Evolutionary conservation across 2,888 invertebrate species (phyloP), one percentile per base, ranked within the genome.

Genomic region (Synanthedon vespiformis): DNA sequence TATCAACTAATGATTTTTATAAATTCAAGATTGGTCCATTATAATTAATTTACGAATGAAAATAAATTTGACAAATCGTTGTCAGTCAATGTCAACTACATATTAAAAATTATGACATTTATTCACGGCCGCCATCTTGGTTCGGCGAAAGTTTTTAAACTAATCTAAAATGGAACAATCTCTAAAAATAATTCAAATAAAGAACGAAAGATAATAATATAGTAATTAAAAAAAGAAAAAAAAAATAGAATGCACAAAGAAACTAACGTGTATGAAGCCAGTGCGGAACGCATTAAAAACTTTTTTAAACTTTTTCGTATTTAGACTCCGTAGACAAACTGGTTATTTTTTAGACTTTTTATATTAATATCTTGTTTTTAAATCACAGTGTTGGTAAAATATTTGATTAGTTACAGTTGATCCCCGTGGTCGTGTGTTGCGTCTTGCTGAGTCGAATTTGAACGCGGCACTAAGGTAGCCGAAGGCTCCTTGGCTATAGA

Each of bases 381-480:
- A 22, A 14, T 12, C 48, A 54, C 58, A 65, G 68, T 70, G 73
- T 58, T 62, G 57, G 51, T 57, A 53, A 54, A 54, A 57, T 65
- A 63, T 63, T n/a, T 62, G 53, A 18, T 51, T 68, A 63, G 63
- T 66, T 71, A 68, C 70, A 66, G 61, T 68, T 66, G 54, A 52
- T 48, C 14, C 4, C 16, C 14, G 22, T 48, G 56, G 56, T 62
- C 55, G 52, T 59, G 48, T 55, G 55, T 59, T 59, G 60, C 66
- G 68, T 66, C 58, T 60, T 58, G 40, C 58, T 57, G 55, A 64
- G 56, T 57, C 64, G 68, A 56, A 51, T 65, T 56, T 58, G 60
- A 62, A 55, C 75, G 72, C 75, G 75, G 68, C 61, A 74, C 74
- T 74, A 65, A 64, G 50, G 50, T 40, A 51, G 34, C 49, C 58